Percentiles rank a stretch among this genome's conserved stretches.
Evolutionary conservation across 2,113 vertebrate genomes (phyloP).

Genomic region (Coturnix japonica): DNA sequence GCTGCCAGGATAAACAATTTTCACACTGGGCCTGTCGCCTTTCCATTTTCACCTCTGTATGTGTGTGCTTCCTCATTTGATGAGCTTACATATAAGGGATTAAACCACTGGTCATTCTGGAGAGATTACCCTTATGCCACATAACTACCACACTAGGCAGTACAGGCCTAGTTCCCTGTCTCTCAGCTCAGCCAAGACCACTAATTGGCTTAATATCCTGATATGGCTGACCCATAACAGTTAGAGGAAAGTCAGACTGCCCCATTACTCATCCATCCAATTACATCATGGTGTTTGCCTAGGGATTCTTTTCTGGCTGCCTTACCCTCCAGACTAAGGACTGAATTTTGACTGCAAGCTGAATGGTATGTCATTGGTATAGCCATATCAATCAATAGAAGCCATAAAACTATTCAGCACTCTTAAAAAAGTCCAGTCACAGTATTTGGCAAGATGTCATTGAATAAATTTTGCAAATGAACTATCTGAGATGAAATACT

Average conservation of each 20-base stretch:
- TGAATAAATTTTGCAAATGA: conserved; percentile 53
- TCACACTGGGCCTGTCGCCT: conserved; percentile 13
- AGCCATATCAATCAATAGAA: conserved; percentile 45
- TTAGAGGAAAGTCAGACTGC: conserved; percentile 17
- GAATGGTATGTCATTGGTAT: conserved; percentile 22
- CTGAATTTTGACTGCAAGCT: conserved; percentile 38
- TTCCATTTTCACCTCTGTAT: conserved; percentile 48
- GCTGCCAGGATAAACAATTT: conserved; percentile 36
- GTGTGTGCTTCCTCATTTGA: not conserved
- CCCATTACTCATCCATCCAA: conserved; percentile 32
- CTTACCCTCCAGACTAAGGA: not conserved
- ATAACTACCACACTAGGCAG: not conserved
- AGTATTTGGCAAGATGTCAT: conserved; percentile 55
- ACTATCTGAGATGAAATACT: conserved; percentile 25
- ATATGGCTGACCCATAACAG: not conserved
- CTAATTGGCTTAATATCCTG: not conserved
- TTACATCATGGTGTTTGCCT: conserved; percentile 48
- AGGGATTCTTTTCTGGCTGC: conserved; percentile 15
- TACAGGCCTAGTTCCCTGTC: not conserved
- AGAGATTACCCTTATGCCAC: not conserved
- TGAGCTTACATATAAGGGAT: not conserved
- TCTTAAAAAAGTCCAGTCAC: conserved; percentile 32
- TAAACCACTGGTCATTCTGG: not conserved
- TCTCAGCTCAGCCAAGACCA: not conserved
- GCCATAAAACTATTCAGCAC: conserved; percentile 47